Evolutionary conservation across 2,797 vertebrate genomes (phyloP), one percentile per base, ranked within the genome.

Genomic region (Emydoidea blandingii): DNA sequence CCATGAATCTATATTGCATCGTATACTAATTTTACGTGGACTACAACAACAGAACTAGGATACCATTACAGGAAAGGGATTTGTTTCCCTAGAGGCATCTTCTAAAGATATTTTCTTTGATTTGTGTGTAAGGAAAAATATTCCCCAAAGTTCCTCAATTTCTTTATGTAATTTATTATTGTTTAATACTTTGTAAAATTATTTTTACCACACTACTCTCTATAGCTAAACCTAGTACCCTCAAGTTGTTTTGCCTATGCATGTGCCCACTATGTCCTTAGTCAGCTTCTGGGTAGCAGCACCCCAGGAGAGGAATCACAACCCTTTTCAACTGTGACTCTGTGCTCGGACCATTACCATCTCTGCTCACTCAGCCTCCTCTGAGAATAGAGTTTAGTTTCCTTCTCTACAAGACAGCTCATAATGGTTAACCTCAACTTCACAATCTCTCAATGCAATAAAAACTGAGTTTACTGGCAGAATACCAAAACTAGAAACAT

Each of bases 21-120:
- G 86, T 81, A 83, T 18, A 93, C 54, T 50, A 85, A 93, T 95
- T 93, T 90, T 49, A 89, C 92, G 85, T 65, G 76, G 21, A 74
- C 11, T 44, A 27, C 34, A 68, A 72, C n/a, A 72, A 74, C 23
- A 44, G 25, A 25, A 74, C 11, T 74, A 68, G 80, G 72, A 10
- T 74, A 59, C n/a, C 79, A 54, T 78, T 92, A 72, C 12, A 86
- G 74, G 81, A 89, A 81, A 79, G 47, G 56, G 52, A 21, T 50
- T 88, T 23, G 56, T 79, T 90, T 74, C 31, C 37, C 6, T 83
- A 90, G 80, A 95, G 87, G 83, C 59, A 84, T 4, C 0, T 89
- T 72, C 81, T 41, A 25, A 79, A 27, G 78, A 4, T 47, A 25
- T 85, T 92, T 79, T 59, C 84, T 88, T 90, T 85, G 92, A 92